Evolutionary conservation across 2,797 vertebrate species (phyloP), one percentile per base, ranked within the genome.

Genomic region (Tapirus indicus): DNA sequence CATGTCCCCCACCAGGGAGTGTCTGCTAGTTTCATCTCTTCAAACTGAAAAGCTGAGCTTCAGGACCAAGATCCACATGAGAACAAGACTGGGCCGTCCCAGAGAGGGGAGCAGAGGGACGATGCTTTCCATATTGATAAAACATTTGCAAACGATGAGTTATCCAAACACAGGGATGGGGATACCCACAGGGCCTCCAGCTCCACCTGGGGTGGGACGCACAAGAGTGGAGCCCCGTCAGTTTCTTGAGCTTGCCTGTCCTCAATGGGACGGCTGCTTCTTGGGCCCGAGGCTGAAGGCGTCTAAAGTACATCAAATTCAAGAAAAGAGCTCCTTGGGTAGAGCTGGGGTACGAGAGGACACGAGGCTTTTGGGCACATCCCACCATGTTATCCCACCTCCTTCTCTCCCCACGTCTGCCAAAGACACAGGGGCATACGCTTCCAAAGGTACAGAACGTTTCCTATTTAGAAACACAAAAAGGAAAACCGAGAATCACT

Each of bases 401-500:
- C 18, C 79, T 60, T 7, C 29, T 52, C 64, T 69, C n/a, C 0
- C 35, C 12, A 9, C 2, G 0, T 12, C 8, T 38, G n/a, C 83
- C 35, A 35, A 35, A 94, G 92, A 58, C 74, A 41, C 86, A 13
- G 6, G 35, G 35, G 21, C 7, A 1, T 0, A 2, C 0, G 1
- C n/a, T 25, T 29, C 62, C 12, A 4, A 35, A 71, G 23, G 29
- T 7, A 12, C 0, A 10, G 32, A n/a, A 1, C 4, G 3, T 16
- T 16, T 54, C 47, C 68, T 21, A 32, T 25, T 14, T 32, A 14
- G 54, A 77, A 23, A 35, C 23, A 18, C 3, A 9, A 25, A 58
- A 58, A 10, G 29, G 23, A 11, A 5, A 66, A 14, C 23, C 13
- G 4, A 32, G 95, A 29, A 1, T 9, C 62, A 97, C 99, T 99